These are phyloP conservation scores for Pissodes strobi DNA, from an alignment of 1,140 invertebrate species.

Conservation along the genomic window DNA sequence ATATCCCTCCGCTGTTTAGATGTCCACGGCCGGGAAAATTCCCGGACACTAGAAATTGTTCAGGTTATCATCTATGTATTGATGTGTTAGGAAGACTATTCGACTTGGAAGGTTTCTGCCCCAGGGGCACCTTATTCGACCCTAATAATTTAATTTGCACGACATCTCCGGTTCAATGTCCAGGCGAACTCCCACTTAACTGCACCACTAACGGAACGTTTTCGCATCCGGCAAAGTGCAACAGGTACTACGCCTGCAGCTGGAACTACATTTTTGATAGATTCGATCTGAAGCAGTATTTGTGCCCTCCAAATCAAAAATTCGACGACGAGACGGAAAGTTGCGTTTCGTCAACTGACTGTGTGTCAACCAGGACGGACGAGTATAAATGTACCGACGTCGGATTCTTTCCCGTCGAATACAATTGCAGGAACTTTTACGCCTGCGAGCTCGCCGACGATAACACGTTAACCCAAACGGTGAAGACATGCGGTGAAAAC, in stretches of 20 bases:
- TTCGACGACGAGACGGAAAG: slow-evolving; percentile 25
- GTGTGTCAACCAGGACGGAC: background rate
- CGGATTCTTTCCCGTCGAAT: slow-evolving; percentile 42
- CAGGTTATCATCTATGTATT: slow-evolving; percentile 42
- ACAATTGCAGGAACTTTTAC: slow-evolving; percentile 46
- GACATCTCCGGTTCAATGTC: slow-evolving; percentile 46
- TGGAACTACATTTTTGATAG: slow-evolving; percentile 36
- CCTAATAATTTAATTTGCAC: slow-evolving; percentile 40
- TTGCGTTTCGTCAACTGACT: slow-evolving; percentile 27
- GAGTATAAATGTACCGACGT: slow-evolving; percentile 37
- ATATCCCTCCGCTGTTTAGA: slow-evolving; percentile 13
- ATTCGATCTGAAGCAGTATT: slow-evolving; percentile 40
- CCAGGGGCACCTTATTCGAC: slow-evolving; percentile 40
- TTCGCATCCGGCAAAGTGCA: slow-evolving; percentile 44
- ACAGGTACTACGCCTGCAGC: slow-evolving; percentile 44
- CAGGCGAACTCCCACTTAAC: slow-evolving; percentile 33
- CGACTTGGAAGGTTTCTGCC: slow-evolving; percentile 37
- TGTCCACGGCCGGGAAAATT: slow-evolving; percentile 41
- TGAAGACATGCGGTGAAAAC: slow-evolving; percentile 36
- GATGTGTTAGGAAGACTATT: slow-evolving; percentile 25
- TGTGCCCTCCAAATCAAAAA: slow-evolving; percentile 32
- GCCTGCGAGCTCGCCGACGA: slow-evolving; percentile 30
- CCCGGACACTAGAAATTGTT: slow-evolving; percentile 41
- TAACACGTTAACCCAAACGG: slow-evolving; percentile 20
- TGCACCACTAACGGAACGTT: slow-evolving; percentile 39